Base-by-base conservation (phyloP, 2,888 invertebrate genomes). In the Melolontha melolontha region DNA sequence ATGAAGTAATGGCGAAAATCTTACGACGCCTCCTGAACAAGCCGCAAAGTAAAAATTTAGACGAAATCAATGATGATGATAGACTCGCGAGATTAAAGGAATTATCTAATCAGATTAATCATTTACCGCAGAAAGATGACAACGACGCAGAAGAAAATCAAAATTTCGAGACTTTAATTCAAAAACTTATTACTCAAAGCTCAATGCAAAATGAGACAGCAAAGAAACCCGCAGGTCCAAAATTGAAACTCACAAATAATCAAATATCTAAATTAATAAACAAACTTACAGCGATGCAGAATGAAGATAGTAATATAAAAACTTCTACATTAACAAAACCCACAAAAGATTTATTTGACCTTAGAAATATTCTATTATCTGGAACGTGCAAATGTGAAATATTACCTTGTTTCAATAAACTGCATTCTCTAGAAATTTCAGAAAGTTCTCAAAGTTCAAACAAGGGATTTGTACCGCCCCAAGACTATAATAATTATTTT, bases 1-100 rank as follows among this genome's bases (percentile, higher is more conserved):
- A 67, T 40, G 62, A 63, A 5, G 65, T 69, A 14, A 41, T 71
- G n/a, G 29, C 62, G n/a, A 62, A 65, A 51, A 50, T 66, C 44
- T 40, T 71, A n/a, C 62, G 67, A 17, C 59, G 29, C 40, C 29
- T 69, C 4, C 34, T 69, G 1, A 57, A 52, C 5, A 22, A 34
- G 16, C 11, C 59, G 2, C 16, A 62, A 47, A 49, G 34, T n/a
- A 62, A 62, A 39, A 47, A 6, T 16, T 29, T 54, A 1, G 40
- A 54, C 5, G 17, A 54, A 16, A 39, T 5, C 10, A 16, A 11
- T 2, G 34, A 17, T 1, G 42, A 54, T 14, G 57, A 62, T 7
- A 11, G 47, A 17, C 29, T 49, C 14, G 8, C 16, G 8, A 62
- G 47, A 12, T 47, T 62, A 39, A 49, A 49, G 27, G 47, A 47